phyloP scores from a whole-genome alignment of 2,113 vertebrate genomes.

The Paedocypris sp. region DNA sequence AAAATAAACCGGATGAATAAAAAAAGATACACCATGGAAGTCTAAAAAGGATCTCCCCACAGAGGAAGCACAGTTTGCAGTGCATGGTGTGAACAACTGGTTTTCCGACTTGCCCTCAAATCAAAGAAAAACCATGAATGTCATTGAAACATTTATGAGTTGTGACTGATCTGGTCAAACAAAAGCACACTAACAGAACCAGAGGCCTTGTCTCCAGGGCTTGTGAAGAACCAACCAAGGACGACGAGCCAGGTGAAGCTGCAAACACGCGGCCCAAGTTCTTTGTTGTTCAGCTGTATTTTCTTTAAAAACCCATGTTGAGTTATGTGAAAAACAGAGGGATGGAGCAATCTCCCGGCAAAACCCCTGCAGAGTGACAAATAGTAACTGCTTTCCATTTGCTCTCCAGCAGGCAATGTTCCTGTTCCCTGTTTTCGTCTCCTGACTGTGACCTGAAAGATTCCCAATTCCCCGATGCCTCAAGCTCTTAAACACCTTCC shows the following conservation, averaged over 20 bases:
- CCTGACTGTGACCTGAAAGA: conserved; percentile 69
- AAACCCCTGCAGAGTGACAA: conserved; percentile 68
- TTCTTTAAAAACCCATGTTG: conserved; percentile 40
- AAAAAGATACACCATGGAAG: background rate
- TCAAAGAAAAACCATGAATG: conserved; percentile 43
- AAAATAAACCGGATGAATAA: background rate
- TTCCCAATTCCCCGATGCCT: conserved; percentile 49
- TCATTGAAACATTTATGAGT: conserved; percentile 55
- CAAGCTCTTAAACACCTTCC: conserved; percentile 43
- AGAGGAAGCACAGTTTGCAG: conserved; percentile 32
- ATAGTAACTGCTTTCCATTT: conserved; percentile 73
- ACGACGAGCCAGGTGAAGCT: background rate
- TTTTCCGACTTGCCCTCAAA: conserved; percentile 38
- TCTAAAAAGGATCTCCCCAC: conserved; percentile 31
- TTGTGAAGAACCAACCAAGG: conserved; percentile 1
- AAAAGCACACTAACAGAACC: conserved; percentile 44
- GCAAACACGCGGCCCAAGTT: conserved; percentile 18
- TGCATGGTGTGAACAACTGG: conserved; percentile 38
- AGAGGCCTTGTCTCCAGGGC: conserved; percentile 24
- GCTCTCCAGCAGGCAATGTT: conserved; percentile 55
- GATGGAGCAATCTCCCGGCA: conserved; percentile 42
- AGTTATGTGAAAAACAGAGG: conserved; percentile 41
- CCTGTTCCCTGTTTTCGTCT: conserved; percentile 43
- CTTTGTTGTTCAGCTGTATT: conserved; percentile 36
- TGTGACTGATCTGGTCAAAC: conserved; percentile 46